phyloP scores from a whole-genome alignment of 2,113 vertebrate genomes.

The Mus pahari region DNA sequence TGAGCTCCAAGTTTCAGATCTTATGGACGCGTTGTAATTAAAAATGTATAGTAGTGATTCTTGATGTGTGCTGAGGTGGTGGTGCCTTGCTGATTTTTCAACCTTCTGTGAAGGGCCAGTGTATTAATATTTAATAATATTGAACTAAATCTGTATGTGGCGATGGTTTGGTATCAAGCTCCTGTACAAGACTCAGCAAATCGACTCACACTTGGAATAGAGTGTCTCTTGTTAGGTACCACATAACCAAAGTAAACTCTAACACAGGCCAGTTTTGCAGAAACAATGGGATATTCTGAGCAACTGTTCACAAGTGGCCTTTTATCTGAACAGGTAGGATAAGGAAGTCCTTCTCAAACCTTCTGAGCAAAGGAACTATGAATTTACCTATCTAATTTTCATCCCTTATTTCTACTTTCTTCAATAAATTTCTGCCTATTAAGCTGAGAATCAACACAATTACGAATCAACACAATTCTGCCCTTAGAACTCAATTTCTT shows the following conservation, averaged over 20 bases:
- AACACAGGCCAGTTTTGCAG: not conserved
- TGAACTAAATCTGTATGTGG: not conserved
- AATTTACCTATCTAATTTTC: not conserved
- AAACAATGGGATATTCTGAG: too few species aligned
- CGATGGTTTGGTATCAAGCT: not conserved
- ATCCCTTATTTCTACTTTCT: not conserved
- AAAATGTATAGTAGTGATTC: constrained; percentile 36
- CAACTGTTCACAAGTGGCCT: not conserved
- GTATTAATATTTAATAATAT: not conserved
- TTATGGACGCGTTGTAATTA: constrained; percentile 58
- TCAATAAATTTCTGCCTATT: not conserved
- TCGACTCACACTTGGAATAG: not conserved
- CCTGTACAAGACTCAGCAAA: not conserved
- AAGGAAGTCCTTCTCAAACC: not conserved
- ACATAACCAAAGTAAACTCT: not conserved
- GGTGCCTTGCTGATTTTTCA: not conserved
- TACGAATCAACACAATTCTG: not conserved
- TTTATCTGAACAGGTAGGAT: not conserved
- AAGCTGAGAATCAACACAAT: not conserved
- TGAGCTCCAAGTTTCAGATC: constrained; percentile 74
- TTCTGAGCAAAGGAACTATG: not conserved
- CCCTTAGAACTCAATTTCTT: constrained; percentile 8
- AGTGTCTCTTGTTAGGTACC: not conserved
- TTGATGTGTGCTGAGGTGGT: not conserved
- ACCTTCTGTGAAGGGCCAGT: not conserved